These are phyloP conservation scores for Drosophila lacteicornis DNA, from an alignment of 1,140 invertebrate species.

Conservation along the genomic window DNA sequence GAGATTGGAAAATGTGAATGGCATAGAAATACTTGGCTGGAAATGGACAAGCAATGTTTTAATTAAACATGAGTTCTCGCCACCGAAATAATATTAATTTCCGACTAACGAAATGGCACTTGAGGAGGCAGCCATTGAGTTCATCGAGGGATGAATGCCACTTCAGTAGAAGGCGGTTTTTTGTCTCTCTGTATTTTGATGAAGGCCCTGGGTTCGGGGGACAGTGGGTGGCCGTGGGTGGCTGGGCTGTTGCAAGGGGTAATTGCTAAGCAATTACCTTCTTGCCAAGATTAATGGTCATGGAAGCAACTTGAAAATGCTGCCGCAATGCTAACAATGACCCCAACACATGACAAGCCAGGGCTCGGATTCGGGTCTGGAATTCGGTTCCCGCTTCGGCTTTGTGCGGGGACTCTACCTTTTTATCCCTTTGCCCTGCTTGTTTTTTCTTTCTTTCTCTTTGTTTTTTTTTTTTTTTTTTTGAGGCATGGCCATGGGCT, in stretches of 20 bases:
- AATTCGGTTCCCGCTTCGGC: constrained; percentile 18
- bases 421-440: constrained; percentile 5
- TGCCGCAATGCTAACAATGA: constrained; percentile 80
- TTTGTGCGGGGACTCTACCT: constrained; percentile 7
- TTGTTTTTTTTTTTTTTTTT: background rate
- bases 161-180: constrained; percentile 2
- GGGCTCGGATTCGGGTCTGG: constrained; percentile 24
- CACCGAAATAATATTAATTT: constrained; percentile 11
- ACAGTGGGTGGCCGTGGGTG: background rate
- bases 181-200: constrained; percentile 32
- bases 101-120: constrained; percentile 5
- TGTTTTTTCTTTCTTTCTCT: background rate
- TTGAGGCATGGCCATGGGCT: constrained; percentile 39
- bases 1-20: constrained; percentile 5
- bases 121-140: background rate
- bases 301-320: constrained; percentile 70
- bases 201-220: constrained; percentile 7
- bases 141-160: too few relatives aligned
- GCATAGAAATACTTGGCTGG: constrained; percentile 13
- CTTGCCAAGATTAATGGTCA: constrained; percentile 81
- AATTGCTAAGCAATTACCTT: constrained; percentile 83
- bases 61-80: constrained; percentile 22
- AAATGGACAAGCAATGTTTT: constrained; percentile 14
- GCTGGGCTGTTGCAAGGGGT: constrained; percentile 58
- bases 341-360: constrained; percentile 54